Conservation (phyloP, 2,888 invertebrate species). For the Zhengitettix transpicula region DNA sequence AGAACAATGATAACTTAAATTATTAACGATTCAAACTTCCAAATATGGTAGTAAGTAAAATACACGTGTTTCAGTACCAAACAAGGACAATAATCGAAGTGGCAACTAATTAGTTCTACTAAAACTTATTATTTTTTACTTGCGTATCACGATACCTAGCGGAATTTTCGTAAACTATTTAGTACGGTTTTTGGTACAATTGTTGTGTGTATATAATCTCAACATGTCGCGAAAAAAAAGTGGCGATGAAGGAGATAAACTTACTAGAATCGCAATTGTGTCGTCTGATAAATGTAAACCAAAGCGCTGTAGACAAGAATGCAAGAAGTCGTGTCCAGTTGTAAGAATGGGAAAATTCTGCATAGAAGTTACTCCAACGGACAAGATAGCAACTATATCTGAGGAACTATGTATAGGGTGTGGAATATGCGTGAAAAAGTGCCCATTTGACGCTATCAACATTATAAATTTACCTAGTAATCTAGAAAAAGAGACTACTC, state of each 20-base stretch:
- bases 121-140: no score
- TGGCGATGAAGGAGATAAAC: slow-evolving; percentile 74
- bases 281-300: slow-evolving; percentile 98
- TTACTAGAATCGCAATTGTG: slow-evolving; percentile 95
- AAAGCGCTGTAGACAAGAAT: slow-evolving; percentile 95
- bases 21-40: no score
- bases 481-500: slow-evolving; percentile 94
- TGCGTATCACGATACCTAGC: no score
- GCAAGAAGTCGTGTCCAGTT: slow-evolving; percentile 96
- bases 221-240: slow-evolving; percentile 51
- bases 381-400: slow-evolving; percentile 92
- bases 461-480: slow-evolving; percentile 99
- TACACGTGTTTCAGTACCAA: no score
- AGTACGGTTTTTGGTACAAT: no score
- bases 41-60: no score
- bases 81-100: no score
- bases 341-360: slow-evolving; percentile 98
- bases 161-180: no score
- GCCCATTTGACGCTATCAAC: slow-evolving; percentile 96
- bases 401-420: slow-evolving; percentile 98
- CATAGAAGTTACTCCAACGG: slow-evolving; percentile 90
- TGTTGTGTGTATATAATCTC: not conserved
- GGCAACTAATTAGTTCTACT: no score
- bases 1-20: no score
- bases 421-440: slow-evolving; percentile 97